phyloP scores from a whole-genome alignment of 1,140 invertebrate species.

The Copidosoma floridanum region DNA sequence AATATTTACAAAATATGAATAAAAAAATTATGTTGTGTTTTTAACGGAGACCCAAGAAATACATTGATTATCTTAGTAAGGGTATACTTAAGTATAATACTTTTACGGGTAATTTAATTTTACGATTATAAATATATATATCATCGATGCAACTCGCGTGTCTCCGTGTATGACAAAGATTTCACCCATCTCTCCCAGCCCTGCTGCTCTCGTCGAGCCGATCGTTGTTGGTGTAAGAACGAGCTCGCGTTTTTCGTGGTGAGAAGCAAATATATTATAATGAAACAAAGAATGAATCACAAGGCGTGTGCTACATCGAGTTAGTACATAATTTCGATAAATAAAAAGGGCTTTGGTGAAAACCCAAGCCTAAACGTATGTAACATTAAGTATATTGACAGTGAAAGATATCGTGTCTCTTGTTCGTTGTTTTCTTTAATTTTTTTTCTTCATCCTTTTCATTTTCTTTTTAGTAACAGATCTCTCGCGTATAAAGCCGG shows the following conservation, averaged over 20 bases:
- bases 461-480: constrained; percentile 44
- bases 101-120: too few species aligned
- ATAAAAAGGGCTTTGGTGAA: constrained; percentile 16
- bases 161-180: constrained; percentile 39
- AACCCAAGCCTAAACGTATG: constrained; percentile 29
- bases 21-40: constrained; percentile 1
- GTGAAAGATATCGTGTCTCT: constrained; percentile 33
- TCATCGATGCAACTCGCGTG: constrained; percentile 51
- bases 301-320: constrained; percentile 26
- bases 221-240: too few species aligned
- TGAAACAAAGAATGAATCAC: constrained; percentile 28
- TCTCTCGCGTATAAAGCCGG: constrained; percentile 48
- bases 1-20: constrained; percentile 9
- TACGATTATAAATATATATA: too few species aligned
- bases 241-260: constrained; percentile 25
- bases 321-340: constrained; percentile 27
- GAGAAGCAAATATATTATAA: too few species aligned
- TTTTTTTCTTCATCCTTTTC: constrained; percentile 38
- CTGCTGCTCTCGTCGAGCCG: constrained; percentile 30
- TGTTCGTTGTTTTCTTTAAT: constrained; percentile 34
- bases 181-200: constrained; percentile 37
- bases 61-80: constrained; percentile 4
- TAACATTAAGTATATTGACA: constrained; percentile 30
- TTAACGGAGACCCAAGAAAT: too few species aligned
- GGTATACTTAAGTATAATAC: too few species aligned